Evolutionary conservation across 2,113 vertebrate genomes (phyloP), one percentile per base, ranked within the genome.

Genomic region (Sceloporus tristichus): DNA sequence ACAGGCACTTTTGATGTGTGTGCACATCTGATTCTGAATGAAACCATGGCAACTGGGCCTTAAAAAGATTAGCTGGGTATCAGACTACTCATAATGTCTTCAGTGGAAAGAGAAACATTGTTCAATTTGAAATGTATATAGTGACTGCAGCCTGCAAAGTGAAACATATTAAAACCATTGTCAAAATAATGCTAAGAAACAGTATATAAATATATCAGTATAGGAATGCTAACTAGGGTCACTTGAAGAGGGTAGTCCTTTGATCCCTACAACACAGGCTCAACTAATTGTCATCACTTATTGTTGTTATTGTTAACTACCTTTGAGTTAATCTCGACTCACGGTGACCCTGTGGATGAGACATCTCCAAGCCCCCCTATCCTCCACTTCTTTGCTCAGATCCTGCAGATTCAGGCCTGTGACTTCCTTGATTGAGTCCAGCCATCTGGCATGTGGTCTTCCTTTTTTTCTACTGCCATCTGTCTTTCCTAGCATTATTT

Each of bases 21-120:
- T 74, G 23, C 18, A 74, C 34, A 87, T 42, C 48, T 88, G 9
- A 18, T 59, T 18, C 38, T 62, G 77, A 79, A 53, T 89, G 66
- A 23, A 89, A 85, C 65, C 54, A 74, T 89, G 82, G 68, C 48
- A 85, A 85, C 38, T 14, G 14, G 68, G 10, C 40, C 71, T 62
- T 73, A 66, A 56, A 70, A 70, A 54, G 53, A 42, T 54, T 56
- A 65, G 66, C 8, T 79, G 54, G 11, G 11, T 65, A 59, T 73
- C 85, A 40, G 38, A 16, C 42, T 42, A 42, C 23, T 76, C 40
- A 48, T 34, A 82, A 59, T 13, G 34, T 27, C 2, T 74, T 87
- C 54, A 81, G 34, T 21, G 34, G 18, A 40, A 14, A 27, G 10
- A 23, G 34, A 9, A 56, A 5, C 48, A 68, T 53, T 71, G 54